phyloP scores from a whole-genome alignment of 2,888 invertebrate species.

The Myathropa florea region DNA sequence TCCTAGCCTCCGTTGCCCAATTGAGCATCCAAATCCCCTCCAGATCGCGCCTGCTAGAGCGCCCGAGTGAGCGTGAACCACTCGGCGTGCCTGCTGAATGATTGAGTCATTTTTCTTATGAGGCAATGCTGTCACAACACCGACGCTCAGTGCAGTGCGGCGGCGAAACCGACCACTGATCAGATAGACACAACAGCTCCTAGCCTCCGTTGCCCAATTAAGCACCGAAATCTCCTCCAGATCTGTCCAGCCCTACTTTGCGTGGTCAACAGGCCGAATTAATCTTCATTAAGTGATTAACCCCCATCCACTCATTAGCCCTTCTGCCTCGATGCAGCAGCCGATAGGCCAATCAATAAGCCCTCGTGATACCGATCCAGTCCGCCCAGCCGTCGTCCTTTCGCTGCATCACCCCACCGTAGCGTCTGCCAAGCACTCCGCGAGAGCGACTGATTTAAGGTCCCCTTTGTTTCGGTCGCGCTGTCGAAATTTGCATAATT shows the following conservation, averaged over 20 bases:
- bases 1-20: no score
- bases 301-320: background rate
- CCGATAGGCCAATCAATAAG: background rate
- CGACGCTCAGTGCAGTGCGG: slow-evolving; percentile 56
- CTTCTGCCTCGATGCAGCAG: background rate
- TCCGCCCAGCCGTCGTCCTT: slow-evolving; percentile 10
- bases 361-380: background rate
- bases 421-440: background rate
- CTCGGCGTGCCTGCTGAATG: slow-evolving; percentile 53
- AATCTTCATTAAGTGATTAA: slow-evolving; percentile 39
- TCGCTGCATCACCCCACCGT: background rate
- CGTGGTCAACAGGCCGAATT: slow-evolving; percentile 16
- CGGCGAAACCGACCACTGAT: slow-evolving; percentile 35
- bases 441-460: slow-evolving; percentile 36
- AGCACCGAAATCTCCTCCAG: background rate
- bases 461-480: slow-evolving; percentile 16
- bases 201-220: background rate
- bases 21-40: no score
- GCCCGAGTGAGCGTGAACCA: slow-evolving; percentile 20
- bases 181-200: background rate
- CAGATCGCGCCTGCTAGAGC: background rate
- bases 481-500: slow-evolving; percentile 70
- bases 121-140: slow-evolving; percentile 66
- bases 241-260: background rate
- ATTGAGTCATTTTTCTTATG: slow-evolving; percentile 71